A percentile compares a stretch with the other conserved stretches of the same genome.
These are phyloP conservation scores for Trimorus sp. DNA, from an alignment of 2,888 invertebrate genomes.

Conservation along the genomic window DNA sequence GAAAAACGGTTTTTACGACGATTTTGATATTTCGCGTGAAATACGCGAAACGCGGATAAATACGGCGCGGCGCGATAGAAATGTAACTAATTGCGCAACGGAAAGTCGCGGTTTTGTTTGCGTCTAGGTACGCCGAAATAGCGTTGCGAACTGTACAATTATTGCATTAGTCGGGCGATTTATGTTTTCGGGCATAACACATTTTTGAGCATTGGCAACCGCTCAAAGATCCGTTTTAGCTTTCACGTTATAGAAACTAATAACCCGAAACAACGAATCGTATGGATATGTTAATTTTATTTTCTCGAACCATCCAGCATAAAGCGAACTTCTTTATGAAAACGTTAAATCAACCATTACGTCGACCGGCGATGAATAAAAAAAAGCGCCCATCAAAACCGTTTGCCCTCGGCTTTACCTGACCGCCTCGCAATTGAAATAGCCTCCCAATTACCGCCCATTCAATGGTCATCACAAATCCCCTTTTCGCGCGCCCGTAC, in stretches of 20 bases:
- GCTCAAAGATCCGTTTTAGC: constrained; percentile 28
- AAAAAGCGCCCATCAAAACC: no score
- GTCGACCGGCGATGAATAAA: no score
- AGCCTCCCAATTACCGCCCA: constrained; percentile 34
- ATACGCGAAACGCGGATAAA: no score
- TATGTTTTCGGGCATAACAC: constrained; percentile 12
- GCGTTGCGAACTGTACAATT: constrained; percentile 26
- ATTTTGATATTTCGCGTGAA: neutral
- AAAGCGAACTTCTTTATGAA: no score
- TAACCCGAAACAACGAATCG: constrained; percentile 4
- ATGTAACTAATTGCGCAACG: neutral
- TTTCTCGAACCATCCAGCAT: neutral
- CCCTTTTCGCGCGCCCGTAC: constrained; percentile 38
- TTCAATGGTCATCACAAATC: constrained; percentile 43
- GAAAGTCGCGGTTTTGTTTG: constrained; percentile 5
- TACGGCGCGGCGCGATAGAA: neutral
- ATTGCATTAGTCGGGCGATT: constrained; percentile 23
- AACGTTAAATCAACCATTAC: no score
- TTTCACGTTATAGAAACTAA: constrained; percentile 14
- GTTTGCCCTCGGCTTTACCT: neutral
- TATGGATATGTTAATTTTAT: neutral
- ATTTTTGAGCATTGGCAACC: constrained; percentile 28
- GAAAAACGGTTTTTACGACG: neutral
- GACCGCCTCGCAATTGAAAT: constrained; percentile 40
- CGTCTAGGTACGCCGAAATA: constrained; percentile 2